Conservation (phyloP, 1,140 invertebrate species). For the Pseudomyrmex dendroicus region DNA sequence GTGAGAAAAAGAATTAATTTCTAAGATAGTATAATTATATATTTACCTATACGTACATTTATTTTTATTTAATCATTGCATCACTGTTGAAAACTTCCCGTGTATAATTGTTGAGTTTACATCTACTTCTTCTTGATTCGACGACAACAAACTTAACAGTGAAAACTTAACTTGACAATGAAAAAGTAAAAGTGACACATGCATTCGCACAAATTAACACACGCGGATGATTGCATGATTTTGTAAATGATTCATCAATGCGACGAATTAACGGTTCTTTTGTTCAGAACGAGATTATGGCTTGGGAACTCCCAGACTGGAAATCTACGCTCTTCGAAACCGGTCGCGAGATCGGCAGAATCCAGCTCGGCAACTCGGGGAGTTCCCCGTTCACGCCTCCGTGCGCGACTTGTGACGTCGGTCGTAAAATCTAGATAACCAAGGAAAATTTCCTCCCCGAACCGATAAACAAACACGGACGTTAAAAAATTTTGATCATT, state of each 20-base stretch:
- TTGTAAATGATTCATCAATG: constrained; percentile 21
- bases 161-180: background rate
- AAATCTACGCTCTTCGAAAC: constrained; percentile 47
- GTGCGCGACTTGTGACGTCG: constrained; percentile 51
- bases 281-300: background rate
- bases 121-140: background rate
- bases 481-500: background rate
- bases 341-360: constrained; percentile 37
- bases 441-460: constrained; percentile 43
- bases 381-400: constrained; percentile 47
- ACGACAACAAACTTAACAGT: no score
- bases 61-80: background rate
- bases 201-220: background rate
- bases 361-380: constrained; percentile 31
- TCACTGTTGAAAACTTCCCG: background rate
- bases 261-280: background rate
- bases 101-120: background rate
- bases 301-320: constrained; percentile 30
- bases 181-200: background rate
- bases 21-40: no score
- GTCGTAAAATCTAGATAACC: constrained; percentile 12
- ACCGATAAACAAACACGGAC: background rate
- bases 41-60: no score
- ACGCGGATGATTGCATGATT: constrained; percentile 14
- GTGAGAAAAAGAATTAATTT: no score